Percentiles rank a stretch among this genome's conserved stretches.
These are phyloP conservation scores for Nephrotoma appendiculata DNA, from an alignment of 2,888 invertebrate genomes.

Conservation along the genomic window DNA sequence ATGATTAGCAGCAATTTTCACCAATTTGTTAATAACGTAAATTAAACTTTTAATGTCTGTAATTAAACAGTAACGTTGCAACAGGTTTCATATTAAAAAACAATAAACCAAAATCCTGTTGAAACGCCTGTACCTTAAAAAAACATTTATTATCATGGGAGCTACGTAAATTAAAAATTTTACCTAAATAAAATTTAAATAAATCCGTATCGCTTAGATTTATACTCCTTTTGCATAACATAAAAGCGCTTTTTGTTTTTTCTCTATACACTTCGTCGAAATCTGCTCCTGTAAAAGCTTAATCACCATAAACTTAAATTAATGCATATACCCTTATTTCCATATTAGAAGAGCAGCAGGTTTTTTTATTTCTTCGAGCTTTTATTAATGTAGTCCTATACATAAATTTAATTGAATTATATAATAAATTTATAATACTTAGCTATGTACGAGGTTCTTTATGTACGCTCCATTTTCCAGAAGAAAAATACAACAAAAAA, in stretches of 20 bases:
- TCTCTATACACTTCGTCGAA: neutral
- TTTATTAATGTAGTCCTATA: neutral
- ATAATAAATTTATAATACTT: neutral
- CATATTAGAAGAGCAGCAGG: neutral
- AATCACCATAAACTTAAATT: neutral
- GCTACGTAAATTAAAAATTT: neutral
- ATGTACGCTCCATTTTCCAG: neutral
- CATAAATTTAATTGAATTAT: neutral
- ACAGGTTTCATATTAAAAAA: neutral
- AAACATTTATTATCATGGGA: neutral
- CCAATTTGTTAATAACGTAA: no score
- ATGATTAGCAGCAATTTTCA: no score
- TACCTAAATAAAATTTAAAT: neutral
- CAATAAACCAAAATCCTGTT: neutral
- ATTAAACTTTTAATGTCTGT: no score
- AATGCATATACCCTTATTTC: neutral
- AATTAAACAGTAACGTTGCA: neutral
- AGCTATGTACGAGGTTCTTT: neutral
- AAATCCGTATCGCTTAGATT: neutral
- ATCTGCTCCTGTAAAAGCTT: neutral
- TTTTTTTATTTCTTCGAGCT: neutral
- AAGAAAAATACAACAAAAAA: neutral
- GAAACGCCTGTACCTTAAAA: neutral
- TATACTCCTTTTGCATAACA: neutral
- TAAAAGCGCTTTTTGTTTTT: neutral